Evolutionary conservation across 1,140 invertebrate species (phyloP).

Genomic region (Macrotrachela quadricornifera): DNA sequence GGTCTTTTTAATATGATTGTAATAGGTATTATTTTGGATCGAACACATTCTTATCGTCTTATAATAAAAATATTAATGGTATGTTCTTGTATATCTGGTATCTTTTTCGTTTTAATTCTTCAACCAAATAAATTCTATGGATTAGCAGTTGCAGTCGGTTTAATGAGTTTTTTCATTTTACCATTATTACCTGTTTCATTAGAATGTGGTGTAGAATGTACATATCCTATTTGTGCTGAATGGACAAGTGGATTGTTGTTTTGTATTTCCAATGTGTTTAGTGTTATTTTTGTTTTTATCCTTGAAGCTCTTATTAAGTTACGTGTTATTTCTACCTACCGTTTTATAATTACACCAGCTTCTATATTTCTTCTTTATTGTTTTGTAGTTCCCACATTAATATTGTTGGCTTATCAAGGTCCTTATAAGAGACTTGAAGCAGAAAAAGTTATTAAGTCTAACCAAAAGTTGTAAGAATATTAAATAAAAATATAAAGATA

Average conservation of each 20-base stretch:
- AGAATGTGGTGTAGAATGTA: constrained; percentile 30
- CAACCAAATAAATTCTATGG: constrained; percentile 11
- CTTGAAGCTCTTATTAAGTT: no score
- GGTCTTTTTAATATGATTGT: constrained; percentile 26
- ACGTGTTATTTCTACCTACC: no score
- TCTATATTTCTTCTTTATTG: no score
- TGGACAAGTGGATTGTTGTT: constrained; percentile 30
- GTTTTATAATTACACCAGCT: no score
- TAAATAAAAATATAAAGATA: no score
- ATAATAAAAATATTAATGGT: constrained; percentile 23
- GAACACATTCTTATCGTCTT: constrained; percentile 28
- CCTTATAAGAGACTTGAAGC: no score
- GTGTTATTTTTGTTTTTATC: not conserved
- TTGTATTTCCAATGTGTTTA: constrained; percentile 25
- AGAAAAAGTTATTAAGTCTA: no score
- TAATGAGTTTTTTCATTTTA: constrained; percentile 30
- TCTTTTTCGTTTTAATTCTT: constrained; percentile 13
- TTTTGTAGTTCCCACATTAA: no score
- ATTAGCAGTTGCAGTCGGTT: constrained; percentile 16
- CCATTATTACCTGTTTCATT: constrained; percentile 29
- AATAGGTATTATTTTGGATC: constrained; percentile 25
- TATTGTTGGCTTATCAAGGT: no score
- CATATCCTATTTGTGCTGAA: constrained; percentile 31
- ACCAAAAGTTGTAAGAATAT: no score
- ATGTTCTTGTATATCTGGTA: constrained; percentile 15